Evolutionary conservation across 2,113 vertebrate species (phyloP).

Genomic region (cat (Felis catus)): DNA sequence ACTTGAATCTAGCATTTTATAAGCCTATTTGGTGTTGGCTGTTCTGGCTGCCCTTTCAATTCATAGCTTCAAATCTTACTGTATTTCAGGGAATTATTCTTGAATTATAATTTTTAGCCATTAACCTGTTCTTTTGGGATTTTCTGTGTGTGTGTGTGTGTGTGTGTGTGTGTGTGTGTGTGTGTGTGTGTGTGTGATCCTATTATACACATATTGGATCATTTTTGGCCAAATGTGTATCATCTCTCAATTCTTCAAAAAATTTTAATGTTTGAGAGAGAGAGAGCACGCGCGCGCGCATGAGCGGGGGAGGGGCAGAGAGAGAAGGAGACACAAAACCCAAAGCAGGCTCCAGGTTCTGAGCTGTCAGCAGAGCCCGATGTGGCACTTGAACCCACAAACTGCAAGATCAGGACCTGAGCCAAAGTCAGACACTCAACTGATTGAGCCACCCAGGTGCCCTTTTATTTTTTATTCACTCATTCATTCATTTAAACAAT

Average conservation of each 20-base stretch:
- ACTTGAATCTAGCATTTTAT: not conserved
- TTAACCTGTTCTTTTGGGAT: not conserved
- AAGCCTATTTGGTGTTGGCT: not conserved
- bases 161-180: not conserved
- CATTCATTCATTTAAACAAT: not conserved
- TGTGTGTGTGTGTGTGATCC: not conserved
- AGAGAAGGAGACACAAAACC: too few species aligned
- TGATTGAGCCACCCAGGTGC: too few species aligned
- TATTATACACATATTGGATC: not conserved
- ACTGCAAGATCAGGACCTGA: too few species aligned
- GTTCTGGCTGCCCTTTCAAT: not conserved
- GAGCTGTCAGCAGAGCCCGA: too few species aligned
- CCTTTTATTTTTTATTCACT: too few species aligned
- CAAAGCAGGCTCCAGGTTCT: too few species aligned
- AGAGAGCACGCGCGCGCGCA: too few species aligned
- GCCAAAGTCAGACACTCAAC: too few species aligned
- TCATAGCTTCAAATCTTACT: not conserved
- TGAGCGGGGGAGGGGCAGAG: too few species aligned
- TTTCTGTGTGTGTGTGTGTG: not conserved
- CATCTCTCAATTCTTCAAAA: not conserved
- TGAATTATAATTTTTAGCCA: not conserved
- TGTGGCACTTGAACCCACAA: too few species aligned
- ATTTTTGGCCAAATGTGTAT: not conserved
- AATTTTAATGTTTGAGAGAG: too few species aligned
- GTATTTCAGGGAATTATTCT: not conserved